Evolutionary conservation across 1,140 invertebrate genomes (phyloP), one percentile per base, ranked within the genome.

Genomic region (Marisa cornuarietis): DNA sequence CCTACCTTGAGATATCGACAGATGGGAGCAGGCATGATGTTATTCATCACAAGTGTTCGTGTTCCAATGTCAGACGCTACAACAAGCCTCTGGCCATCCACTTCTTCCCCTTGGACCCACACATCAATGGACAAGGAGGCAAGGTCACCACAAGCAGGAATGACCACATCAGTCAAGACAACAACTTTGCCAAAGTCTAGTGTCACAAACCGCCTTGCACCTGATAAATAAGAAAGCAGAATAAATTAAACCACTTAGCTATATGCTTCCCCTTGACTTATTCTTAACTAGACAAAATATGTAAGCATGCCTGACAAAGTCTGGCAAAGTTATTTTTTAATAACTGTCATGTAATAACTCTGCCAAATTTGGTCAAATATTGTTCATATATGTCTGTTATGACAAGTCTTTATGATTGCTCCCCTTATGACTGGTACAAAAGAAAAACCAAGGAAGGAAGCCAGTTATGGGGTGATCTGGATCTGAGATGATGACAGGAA

Each of bases 61-160:
- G 92, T 93, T 16, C 95, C 94, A 84, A 98, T 98, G 89, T 98
- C 96, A 1, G 94, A 93, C 18, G 96, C 94, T 72, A 96, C 94
- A 3, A 96, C 95, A n/a, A 98, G 92, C 82, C 96, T 93, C 80
- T 95, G 94, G 52, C 94, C 94, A 91, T 98, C 96, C 7, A 90
- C 83, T 86, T 98, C 96, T 90, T 97, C 96, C 73, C 94, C 94
- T 78, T 90, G 83, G 14, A 89, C 93, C 96, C 96, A 98, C 71
- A 96, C 94, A 89, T 98, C 96, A 82, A 98, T 95, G 71, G 94
- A 95, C 1, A 98, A 88, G 0, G 96, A 97, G 8, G 96, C 95
- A 58, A 98, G 90, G 88, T 97, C 96, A 78, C 93, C 93, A 88
- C 96, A 98, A 0, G 95, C 93, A 20, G 97, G 96, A 83, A 98